Conservation (phyloP, 1,140 invertebrate genomes). For the Tetranychus cinnabarinus region DNA sequence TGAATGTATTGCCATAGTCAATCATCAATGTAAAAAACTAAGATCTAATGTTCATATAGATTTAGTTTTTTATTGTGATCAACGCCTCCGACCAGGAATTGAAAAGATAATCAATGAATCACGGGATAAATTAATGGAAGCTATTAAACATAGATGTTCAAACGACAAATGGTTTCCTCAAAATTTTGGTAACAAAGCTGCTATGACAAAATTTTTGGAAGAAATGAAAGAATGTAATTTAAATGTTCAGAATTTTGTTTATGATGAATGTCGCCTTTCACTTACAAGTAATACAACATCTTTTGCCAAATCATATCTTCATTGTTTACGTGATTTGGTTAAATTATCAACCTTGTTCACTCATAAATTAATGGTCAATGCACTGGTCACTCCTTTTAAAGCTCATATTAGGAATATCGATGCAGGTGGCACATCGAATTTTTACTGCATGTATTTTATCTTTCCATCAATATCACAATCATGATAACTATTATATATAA, state of each 20-base stretch:
- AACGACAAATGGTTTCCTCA: constrained; percentile 45
- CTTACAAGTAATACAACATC: constrained; percentile 41
- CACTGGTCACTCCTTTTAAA: constrained; percentile 35
- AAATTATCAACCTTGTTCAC: constrained; percentile 37
- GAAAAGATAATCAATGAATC: constrained; percentile 33
- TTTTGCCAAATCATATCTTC: constrained; percentile 40
- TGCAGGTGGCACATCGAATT: not conserved
- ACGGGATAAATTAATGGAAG: constrained; percentile 46
- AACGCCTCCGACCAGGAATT: constrained; percentile 41
- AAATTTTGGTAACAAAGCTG: constrained; percentile 33
- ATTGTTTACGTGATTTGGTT: constrained; percentile 39
- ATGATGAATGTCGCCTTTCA: constrained; percentile 37
- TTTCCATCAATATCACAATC: too few species aligned
- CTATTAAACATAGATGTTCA: constrained; percentile 35
- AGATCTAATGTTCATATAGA: constrained; percentile 37
- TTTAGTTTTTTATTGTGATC: constrained; percentile 56
- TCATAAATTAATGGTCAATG: constrained; percentile 33
- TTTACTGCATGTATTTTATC: too few species aligned
- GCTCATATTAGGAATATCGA: constrained; percentile 38
- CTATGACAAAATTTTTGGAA: constrained; percentile 27
- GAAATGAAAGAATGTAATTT: constrained; percentile 32
- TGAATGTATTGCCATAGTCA: constrained; percentile 55
- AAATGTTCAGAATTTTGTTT: constrained; percentile 27
- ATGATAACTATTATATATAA: too few species aligned
- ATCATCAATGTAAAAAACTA: constrained; percentile 35